Base-by-base conservation (phyloP, 2,888 invertebrate species). In the Congeria kusceri region DNA sequence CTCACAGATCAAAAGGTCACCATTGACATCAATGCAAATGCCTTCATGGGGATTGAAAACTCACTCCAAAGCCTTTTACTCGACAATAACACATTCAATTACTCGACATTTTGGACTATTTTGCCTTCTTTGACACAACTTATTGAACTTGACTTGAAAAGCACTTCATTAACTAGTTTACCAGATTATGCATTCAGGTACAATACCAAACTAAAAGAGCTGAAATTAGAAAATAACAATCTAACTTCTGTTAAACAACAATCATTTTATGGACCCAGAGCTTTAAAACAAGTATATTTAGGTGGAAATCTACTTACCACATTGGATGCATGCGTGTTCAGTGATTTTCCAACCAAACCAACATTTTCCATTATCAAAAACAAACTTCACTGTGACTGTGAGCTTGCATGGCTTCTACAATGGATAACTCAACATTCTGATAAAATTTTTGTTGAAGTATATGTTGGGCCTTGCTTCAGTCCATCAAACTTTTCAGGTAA, bases 311-410 rank as follows among this genome's bases (percentile, higher is more conserved):
- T 71, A 5, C 86, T 92, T 15, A 39, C 67, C 47, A 73, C 81
- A 23, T 66, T 91, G 1, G 75, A 77, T 29, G 68, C 82, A 25
- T 91, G 92, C 76, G 83, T 86, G n/a, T 88, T 92, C 28, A 66
- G 75, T 32, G 77, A 84, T 29, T 88, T 86, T 59, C 77, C 75
- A 3, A 66, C 63, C 9, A 65, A 87, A 7, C 76, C 84, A 5
- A 71, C 66, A 9, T 29, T 91, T 9, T 65, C 97, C 90, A 95
- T 98, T 87, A 96, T 96, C 28, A 95, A 95, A 61, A 98, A 98
- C 93, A 96, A 96, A 5, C 94, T 97, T 87, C 95, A 95, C 69
- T 98, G 98, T 90, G 96, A 97, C 92, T 98, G 98, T 91, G 95
- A 96, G 32, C 92, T 97, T 0, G 94, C 96, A 39, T 97, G 97